phyloP scores from a whole-genome alignment of 2,888 invertebrate genomes.

The Chrysotoxum bicinctum region DNA sequence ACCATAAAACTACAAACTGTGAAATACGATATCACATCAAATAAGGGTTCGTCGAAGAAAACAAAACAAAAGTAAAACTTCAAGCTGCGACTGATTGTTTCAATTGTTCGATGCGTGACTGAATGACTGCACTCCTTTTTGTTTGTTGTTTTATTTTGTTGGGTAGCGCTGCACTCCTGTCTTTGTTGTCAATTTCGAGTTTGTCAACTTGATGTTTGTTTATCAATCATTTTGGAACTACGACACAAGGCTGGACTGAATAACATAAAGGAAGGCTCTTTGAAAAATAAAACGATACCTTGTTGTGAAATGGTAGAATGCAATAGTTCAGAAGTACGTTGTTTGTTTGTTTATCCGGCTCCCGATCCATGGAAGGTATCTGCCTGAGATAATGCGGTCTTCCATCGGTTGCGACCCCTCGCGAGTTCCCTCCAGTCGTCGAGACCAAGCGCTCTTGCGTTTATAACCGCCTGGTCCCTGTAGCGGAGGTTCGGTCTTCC shows the following conservation, averaged over 20 bases:
- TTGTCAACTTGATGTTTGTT: slow-evolving; percentile 16
- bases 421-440: too few species aligned
- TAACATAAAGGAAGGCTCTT: neutral
- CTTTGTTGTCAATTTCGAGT: neutral
- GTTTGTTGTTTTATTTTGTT: neutral
- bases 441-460: too few species aligned
- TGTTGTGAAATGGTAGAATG: too few species aligned
- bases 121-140: slow-evolving; percentile 37
- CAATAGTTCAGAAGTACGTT: too few species aligned
- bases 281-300: too few species aligned
- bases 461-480: too few species aligned
- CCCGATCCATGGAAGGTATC: too few species aligned
- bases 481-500: too few species aligned
- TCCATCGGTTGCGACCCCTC: too few species aligned
- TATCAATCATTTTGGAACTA: neutral
- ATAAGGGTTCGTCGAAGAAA: slow-evolving; percentile 33
- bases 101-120: slow-evolving; percentile 62
- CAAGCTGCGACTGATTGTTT: slow-evolving; percentile 51
- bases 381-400: too few species aligned
- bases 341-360: too few species aligned
- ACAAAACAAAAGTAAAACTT: slow-evolving; percentile 1
- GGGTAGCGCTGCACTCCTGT: neutral
- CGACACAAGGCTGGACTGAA: neutral
- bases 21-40: slow-evolving; percentile 45
- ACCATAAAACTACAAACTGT: slow-evolving; percentile 52